A percentile compares a stretch with the other conserved stretches of the same genome.
These are phyloP conservation scores for Empis stercorea DNA, from an alignment of 2,888 invertebrate genomes.

Conservation along the genomic window DNA sequence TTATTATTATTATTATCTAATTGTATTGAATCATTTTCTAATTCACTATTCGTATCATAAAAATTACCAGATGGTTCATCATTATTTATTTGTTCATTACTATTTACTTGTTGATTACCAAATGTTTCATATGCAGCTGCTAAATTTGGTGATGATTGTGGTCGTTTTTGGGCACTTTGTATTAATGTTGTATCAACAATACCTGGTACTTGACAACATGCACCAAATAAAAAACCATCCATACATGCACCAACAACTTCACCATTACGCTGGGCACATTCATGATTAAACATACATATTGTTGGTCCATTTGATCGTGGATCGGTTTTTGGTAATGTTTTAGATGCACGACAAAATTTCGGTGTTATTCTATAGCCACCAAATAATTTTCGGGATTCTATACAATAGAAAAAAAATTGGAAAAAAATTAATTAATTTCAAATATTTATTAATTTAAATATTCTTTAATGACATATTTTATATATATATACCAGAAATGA, in stretches of 20 bases:
- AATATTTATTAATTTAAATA: too few relatives aligned
- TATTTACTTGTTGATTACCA: constrained; percentile 10
- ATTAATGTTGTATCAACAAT: constrained; percentile 35
- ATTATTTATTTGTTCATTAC: neutral
- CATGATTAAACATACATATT: constrained; percentile 89
- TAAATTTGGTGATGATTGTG: constrained; percentile 21
- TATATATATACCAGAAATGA: neutral
- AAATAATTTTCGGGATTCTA: constrained; percentile 55
- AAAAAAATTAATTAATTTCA: too few relatives aligned
- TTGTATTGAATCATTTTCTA: constrained; percentile 21
- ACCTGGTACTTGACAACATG: constrained; percentile 67
- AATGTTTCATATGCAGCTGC: constrained; percentile 23
- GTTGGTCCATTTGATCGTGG: constrained; percentile 50
- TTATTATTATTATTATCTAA: constrained; percentile 14
- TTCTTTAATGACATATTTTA: too few relatives aligned
- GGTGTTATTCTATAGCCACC: constrained; percentile 80
- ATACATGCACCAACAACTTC: constrained; percentile 81
- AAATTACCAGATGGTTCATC: constrained; percentile 8
- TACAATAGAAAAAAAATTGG: too few relatives aligned
- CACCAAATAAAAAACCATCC: constrained; percentile 70
- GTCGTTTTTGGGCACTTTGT: constrained; percentile 25
- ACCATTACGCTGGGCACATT: constrained; percentile 66
- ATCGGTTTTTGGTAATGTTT: constrained; percentile 45
- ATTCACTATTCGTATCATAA: constrained; percentile 16
- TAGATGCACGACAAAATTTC: constrained; percentile 60